A percentile compares a stretch with the other conserved stretches of the same genome.
Evolutionary conservation across 2,113 vertebrate genomes (phyloP).

Genomic region (Coryphaenoides rupestris): DNA sequence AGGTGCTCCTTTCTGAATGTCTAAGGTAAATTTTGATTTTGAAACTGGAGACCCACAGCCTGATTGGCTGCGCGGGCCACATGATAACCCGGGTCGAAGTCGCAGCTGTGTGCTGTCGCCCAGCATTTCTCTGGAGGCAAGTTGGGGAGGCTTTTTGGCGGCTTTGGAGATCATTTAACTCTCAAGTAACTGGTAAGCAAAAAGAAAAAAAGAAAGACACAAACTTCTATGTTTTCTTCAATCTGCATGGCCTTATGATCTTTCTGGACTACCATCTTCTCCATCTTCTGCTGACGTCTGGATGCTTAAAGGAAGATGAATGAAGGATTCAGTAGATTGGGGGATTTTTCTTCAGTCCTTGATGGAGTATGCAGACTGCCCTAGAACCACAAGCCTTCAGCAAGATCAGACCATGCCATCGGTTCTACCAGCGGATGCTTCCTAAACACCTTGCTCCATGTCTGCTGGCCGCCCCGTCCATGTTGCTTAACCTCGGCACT

Average conservation of each 20-base stretch:
- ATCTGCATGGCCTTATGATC: constrained; percentile 59
- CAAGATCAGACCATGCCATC: constrained; percentile 8
- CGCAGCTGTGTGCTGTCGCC: constrained; percentile 75
- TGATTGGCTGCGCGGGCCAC: constrained; percentile 84
- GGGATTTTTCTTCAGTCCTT: constrained; percentile 24
- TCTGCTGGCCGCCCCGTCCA: not conserved
- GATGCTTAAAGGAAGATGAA: constrained; percentile 35
- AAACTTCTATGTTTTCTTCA: constrained; percentile 32
- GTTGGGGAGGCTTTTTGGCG: constrained; percentile 89
- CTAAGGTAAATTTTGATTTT: constrained; percentile 93
- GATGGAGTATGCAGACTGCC: constrained; percentile 44
- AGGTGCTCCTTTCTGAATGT: constrained; percentile 90
- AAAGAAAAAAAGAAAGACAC: constrained; percentile 12
- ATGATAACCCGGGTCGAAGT: constrained; percentile 76
- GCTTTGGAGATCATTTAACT: constrained; percentile 81
- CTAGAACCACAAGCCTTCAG: constrained; percentile 22
- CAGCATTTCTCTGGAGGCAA: constrained; percentile 91
- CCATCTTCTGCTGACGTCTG: constrained; percentile 31
- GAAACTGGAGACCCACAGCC: constrained; percentile 83
- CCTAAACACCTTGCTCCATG: constrained; percentile 5
- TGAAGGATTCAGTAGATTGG: constrained; percentile 37
- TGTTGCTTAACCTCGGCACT: constrained; percentile 9
- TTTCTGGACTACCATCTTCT: constrained; percentile 34
- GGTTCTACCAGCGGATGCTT: constrained; percentile 39
- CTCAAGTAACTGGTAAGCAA: constrained; percentile 87